phyloP scores from a whole-genome alignment of 1,140 invertebrate genomes.

The Atopsyche davidsoni region DNA sequence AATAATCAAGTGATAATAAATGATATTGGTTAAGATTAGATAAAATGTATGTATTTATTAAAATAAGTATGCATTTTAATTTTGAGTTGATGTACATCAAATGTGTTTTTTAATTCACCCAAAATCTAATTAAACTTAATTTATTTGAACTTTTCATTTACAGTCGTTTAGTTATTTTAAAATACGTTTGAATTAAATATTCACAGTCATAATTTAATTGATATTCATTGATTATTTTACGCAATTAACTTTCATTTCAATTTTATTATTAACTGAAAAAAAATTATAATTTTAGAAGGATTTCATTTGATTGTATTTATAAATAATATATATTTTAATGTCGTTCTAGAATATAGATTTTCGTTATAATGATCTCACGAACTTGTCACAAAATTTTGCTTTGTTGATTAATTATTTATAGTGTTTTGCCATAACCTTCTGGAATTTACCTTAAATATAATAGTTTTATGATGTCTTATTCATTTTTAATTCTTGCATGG shows the following conservation, averaged over 20 bases:
- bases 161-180: too few species aligned
- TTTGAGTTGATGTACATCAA: too few species aligned
- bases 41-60: background rate
- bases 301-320: conserved; percentile 2
- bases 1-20: conserved; percentile 6
- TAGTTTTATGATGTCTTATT: background rate
- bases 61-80: background rate
- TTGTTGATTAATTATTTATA: conserved; percentile 16
- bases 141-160: too few species aligned
- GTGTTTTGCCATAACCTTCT: conserved; percentile 1
- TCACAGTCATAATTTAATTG: too few species aligned
- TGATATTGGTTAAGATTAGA: background rate
- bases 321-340: conserved; percentile 15
- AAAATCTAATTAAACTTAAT: too few species aligned
- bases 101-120: too few species aligned
- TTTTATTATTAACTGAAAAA: background rate
- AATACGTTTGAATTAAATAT: too few species aligned
- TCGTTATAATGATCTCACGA: conserved; percentile 30
- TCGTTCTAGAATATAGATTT: conserved; percentile 21
- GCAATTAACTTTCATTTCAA: background rate
- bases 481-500: conserved; percentile 5
- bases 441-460: background rate
- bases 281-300: conserved; percentile 3
- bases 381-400: conserved; percentile 30
- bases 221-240: too few species aligned